A percentile compares a stretch with the other conserved stretches of the same genome.
phyloP scores from a whole-genome alignment of 2,888 invertebrate genomes.

The Brachycybe producta region DNA sequence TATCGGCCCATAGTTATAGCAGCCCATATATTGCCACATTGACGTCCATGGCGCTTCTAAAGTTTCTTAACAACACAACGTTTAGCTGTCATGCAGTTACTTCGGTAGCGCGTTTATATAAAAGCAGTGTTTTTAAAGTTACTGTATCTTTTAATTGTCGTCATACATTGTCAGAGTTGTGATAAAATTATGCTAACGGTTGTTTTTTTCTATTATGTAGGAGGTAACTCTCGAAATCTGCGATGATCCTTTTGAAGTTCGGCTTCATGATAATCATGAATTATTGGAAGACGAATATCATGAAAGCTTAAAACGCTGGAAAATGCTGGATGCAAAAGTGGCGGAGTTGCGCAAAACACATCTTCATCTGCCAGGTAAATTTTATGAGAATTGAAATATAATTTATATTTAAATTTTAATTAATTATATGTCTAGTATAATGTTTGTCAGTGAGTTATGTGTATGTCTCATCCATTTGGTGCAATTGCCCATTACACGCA shows the following conservation, averaged over 20 bases:
- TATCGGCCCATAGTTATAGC: too few relatives aligned
- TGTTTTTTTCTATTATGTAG: conserved; percentile 35
- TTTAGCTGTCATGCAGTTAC: too few relatives aligned
- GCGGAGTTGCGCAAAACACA: conserved; percentile 68
- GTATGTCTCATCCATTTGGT: neutral
- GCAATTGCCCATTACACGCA: too few relatives aligned
- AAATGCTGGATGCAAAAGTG: conserved; percentile 76
- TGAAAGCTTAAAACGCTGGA: conserved; percentile 77
- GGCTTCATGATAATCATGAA: conserved; percentile 88
- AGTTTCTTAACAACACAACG: too few relatives aligned
- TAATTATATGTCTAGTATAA: neutral
- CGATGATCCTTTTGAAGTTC: conserved; percentile 97
- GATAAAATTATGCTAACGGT: neutral
- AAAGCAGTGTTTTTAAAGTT: conserved; percentile 37
- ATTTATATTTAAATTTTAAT: neutral
- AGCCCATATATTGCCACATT: too few relatives aligned
- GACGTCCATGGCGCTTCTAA: too few relatives aligned
- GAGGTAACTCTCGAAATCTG: conserved; percentile 81
- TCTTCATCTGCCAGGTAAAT: conserved; percentile 60
- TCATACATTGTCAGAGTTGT: too few relatives aligned
- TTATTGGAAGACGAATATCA: conserved; percentile 87
- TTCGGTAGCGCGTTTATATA: too few relatives aligned
- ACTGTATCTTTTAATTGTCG: conserved; percentile 9
- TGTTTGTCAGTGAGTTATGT: neutral
- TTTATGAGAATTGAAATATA: neutral